Base-by-base conservation (phyloP, 2,888 invertebrate species). In the Papilio elwesi region DNA sequence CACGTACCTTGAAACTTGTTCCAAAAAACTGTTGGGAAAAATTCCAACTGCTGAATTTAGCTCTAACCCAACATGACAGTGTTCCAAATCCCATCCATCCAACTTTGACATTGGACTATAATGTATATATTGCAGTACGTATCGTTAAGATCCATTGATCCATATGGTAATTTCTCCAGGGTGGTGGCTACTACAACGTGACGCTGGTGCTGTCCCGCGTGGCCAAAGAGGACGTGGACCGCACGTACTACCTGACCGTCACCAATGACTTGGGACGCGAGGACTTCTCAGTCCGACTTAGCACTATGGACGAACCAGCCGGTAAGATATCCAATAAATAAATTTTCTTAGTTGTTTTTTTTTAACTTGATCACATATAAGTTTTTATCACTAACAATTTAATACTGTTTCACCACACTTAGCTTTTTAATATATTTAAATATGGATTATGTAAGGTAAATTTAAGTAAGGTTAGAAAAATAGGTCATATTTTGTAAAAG, bases 181-280 rank as follows among this genome's bases (percentile, higher is more conserved):
- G 96, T 68, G 91, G 91, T 72, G 96, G 96, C 38, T 94, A 90
- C 82, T 97, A 96, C 94, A 95, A 95, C 82, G 94, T 96, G 10
- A 95, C 95, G 0, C 85, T 97, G 78, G 91, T 95, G 59, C 94
- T 97, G 77, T 94, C 95, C 8, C 94, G 94, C 16, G 95, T 97
- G 47, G 95, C 95, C 43, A 96, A 96, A 78, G 96, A 96, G 77
- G 97, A 97, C 81, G 97, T 97, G 1, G 96, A 96, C 53, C 95
- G 95, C 74, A 94, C 94, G 0, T 97, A 96, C 90, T 92, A 94
- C 79, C 88, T 97, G 76, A 94, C 94, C 13, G 97, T 96, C 1
- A 90, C 90, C 82, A 97, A 97, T 85, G 94, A 94, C n/a, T 93
- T 95, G 68, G 97, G 97, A 4, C 82, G 88, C 13, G 94, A 95